Base-by-base conservation (phyloP, 2,797 vertebrate genomes). In the Halcyon smyrnensis region DNA sequence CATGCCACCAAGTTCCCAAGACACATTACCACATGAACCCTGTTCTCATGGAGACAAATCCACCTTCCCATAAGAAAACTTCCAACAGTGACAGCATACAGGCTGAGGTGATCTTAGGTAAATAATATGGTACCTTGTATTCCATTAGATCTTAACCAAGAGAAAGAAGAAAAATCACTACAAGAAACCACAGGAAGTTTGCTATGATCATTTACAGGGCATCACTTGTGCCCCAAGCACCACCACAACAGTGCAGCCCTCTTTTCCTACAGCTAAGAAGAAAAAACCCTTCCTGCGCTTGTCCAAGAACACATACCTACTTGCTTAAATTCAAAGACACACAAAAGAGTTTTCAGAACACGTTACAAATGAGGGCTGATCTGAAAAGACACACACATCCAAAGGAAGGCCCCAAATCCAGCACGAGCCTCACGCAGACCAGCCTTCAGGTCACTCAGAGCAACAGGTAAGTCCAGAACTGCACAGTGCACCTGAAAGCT, bases 1-100 rank as follows among this genome's bases (percentile, higher is more conserved):
- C 82, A 27, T 39, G 88, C 94, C 96, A 95, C 84, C 27, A 45
- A 8, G 17, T 37, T 98, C 96, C 93, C 95, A 90, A 64, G 79
- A 89, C 50, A 84, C 54, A 39, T 65, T 14, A 76, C 73, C 78
- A 87, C 48, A 85, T 18, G 82, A 51, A 93, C 71, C 56, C 25
- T 7, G 67, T 91, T 94, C 97, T 95, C 90, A 90, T 18, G 60
- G 68, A 87, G 87, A 83, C 82, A 96, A 96, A 89, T 48, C 70
- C 91, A 74, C 62, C 43, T 75, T 95, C 65, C 65, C 50, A n/a
- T 68, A 74, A 74, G 73, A 94, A 80, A 83, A 84, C 83, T 95
- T 77, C 54, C 63, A 20, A 90, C 8, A 59, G 56, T 6, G 6
- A 90, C 56, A 62, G 12, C 15, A 25, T 34, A 68, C 15, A n/a